phyloP scores from a whole-genome alignment of 2,797 vertebrate species.

The Antennarius maculatus region DNA sequence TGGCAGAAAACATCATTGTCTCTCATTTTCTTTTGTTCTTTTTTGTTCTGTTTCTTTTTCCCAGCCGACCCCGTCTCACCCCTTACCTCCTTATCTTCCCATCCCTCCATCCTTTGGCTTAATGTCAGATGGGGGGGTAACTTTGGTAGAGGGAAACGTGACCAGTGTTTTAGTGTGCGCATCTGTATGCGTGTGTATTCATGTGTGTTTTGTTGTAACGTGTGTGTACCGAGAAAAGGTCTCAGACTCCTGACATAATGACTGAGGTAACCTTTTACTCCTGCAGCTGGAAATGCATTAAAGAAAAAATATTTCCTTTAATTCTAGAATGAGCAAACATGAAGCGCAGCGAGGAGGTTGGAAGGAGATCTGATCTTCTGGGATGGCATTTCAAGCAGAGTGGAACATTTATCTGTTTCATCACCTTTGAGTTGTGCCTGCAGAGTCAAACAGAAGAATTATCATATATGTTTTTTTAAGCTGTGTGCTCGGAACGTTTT shows the following conservation, averaged over 20 bases:
- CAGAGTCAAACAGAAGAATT: background rate
- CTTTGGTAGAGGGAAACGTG: slow-evolving; percentile 38
- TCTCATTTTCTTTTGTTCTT: slow-evolving; percentile 8
- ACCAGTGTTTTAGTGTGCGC: slow-evolving; percentile 39
- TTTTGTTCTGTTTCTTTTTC: slow-evolving; percentile 13
- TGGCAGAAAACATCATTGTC: slow-evolving; percentile 21
- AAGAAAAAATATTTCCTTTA: background rate
- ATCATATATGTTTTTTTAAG: background rate
- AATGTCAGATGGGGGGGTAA: slow-evolving; percentile 60
- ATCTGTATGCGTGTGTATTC: background rate
- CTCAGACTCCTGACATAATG: background rate
- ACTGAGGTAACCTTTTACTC: background rate
- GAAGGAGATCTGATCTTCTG: background rate
- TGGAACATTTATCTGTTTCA: background rate
- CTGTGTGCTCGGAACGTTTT: background rate
- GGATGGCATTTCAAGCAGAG: background rate
- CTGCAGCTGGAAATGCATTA: background rate
- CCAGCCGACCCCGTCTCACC: slow-evolving; percentile 17
- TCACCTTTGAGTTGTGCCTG: background rate
- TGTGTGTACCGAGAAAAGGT: background rate
- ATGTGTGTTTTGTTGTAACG: background rate
- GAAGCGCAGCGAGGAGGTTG: background rate
- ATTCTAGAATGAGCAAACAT: background rate
- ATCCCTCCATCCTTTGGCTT: slow-evolving; percentile 50
- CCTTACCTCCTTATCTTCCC: slow-evolving; percentile 23